Evolutionary conservation across 2,113 vertebrate genomes (phyloP).

Genomic region (Sula dactylatra): DNA sequence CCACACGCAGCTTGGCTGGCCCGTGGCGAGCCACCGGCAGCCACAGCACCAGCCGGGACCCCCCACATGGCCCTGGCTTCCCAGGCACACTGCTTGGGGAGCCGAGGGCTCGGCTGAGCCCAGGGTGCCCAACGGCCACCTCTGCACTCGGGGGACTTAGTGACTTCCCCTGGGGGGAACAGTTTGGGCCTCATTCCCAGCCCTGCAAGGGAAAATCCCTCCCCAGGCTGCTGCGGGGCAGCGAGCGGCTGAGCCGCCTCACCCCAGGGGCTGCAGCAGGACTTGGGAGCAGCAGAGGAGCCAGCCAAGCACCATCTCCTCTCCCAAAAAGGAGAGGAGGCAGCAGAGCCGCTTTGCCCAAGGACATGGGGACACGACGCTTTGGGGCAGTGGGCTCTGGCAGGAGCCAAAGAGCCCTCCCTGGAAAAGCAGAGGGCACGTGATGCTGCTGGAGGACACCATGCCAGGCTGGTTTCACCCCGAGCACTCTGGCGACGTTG

Average conservation of each 20-base stretch:
- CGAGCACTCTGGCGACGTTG: fast-evolving
- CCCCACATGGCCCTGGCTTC: fast-evolving
- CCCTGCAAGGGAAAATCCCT: not conserved
- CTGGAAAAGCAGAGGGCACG: not conserved
- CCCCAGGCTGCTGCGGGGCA: not conserved
- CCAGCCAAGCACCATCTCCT: not conserved
- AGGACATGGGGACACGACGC: not conserved
- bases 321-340: not conserved
- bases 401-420: not conserved
- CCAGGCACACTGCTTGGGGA: fast-evolving
- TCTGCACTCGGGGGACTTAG: fast-evolving
- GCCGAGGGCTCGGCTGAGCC: fast-evolving
- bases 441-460: not conserved
- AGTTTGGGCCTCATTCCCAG: not conserved
- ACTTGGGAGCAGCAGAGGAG: not conserved
- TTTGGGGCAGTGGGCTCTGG: not conserved
- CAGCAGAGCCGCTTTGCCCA: not conserved
- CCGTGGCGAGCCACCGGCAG: not conserved
- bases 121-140: not conserved
- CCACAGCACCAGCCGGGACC: not conserved
- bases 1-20: not conserved
- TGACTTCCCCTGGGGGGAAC: no score
- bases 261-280: no score
- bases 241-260: not conserved
- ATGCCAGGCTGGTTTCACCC: not conserved